A percentile compares a stretch with the other conserved stretches of the same genome.
Evolutionary conservation across 2,797 vertebrate species (phyloP).

Genomic region (Ammospiza maritima): DNA sequence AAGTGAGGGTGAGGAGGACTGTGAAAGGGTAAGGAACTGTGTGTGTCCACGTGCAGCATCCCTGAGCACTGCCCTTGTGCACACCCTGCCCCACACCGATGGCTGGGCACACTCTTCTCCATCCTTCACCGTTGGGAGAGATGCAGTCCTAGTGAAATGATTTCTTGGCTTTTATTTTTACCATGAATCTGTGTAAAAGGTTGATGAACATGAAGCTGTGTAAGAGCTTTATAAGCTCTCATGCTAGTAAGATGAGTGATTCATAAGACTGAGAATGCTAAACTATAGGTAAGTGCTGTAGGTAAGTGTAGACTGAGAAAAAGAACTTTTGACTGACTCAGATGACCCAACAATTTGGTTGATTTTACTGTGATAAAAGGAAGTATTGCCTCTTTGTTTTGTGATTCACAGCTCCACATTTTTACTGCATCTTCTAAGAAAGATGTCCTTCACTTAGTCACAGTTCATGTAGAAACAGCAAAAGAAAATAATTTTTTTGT

Average conservation of each 20-base stretch:
- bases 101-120: background rate
- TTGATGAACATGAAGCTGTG: background rate
- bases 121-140: background rate
- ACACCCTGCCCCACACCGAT: background rate
- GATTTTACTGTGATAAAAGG: background rate
- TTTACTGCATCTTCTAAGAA: background rate
- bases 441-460: background rate
- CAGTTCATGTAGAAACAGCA: background rate
- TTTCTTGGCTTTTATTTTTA: background rate
- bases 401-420: background rate
- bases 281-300: background rate
- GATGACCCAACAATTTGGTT: accelerated
- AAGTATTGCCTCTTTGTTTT: background rate
- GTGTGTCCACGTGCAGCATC: accelerated
- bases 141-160: background rate
- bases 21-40: background rate
- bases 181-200: background rate
- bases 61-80: accelerated
- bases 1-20: background rate
- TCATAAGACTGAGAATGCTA: background rate
- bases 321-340: background rate
- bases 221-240: background rate
- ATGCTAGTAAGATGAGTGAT: background rate
- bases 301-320: background rate
- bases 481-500: background rate